Conservation (phyloP, 2,797 vertebrate species). For the Cynopterus sphinx region DNA sequence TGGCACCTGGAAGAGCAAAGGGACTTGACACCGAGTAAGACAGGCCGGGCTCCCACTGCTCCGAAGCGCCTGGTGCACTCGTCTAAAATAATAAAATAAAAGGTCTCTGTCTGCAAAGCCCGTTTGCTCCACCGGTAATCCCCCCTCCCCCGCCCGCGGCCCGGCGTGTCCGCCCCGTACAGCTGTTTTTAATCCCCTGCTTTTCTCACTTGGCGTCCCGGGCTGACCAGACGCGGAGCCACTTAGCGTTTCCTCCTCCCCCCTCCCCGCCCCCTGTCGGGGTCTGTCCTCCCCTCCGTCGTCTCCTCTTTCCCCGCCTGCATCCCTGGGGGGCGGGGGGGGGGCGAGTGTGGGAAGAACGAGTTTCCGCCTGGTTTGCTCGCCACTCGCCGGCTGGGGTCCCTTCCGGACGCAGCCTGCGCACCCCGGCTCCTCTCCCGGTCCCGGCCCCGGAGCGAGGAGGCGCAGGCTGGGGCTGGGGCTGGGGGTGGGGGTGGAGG, state of each 20-base stretch:
- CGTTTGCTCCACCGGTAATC: conserved; percentile 68
- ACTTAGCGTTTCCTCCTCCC: conserved; percentile 75
- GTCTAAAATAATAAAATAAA: conserved; percentile 69
- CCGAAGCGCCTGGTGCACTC: not conserved
- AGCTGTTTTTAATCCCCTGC: conserved; percentile 76
- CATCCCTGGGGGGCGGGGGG: conserved; percentile 85
- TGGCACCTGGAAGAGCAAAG: conserved; percentile 24
- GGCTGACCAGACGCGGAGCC: conserved; percentile 70
- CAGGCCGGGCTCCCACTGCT: not conserved
- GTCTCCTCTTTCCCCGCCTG: conserved; percentile 76
- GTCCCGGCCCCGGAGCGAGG: not conserved
- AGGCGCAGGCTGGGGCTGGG: conserved; percentile 11
- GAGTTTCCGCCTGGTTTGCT: conserved; percentile 87
- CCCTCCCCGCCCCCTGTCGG: conserved; percentile 71
- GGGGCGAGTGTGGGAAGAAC: conserved; percentile 90
- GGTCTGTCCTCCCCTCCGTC: conserved; percentile 74
- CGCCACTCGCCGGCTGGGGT: conserved; percentile 72
- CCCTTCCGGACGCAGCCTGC: conserved; percentile 82
- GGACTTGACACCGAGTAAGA: not conserved
- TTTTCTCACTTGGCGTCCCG: conserved; percentile 80
- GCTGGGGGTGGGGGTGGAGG: no score
- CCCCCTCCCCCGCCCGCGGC: conserved; percentile 65
- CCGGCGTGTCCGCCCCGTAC: conserved; percentile 43
- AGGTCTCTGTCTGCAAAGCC: conserved; percentile 72
- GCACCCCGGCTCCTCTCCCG: conserved; percentile 15